Evolutionary conservation across 2,113 vertebrate species (phyloP).

Genomic region (Dipodomys stephensi): DNA sequence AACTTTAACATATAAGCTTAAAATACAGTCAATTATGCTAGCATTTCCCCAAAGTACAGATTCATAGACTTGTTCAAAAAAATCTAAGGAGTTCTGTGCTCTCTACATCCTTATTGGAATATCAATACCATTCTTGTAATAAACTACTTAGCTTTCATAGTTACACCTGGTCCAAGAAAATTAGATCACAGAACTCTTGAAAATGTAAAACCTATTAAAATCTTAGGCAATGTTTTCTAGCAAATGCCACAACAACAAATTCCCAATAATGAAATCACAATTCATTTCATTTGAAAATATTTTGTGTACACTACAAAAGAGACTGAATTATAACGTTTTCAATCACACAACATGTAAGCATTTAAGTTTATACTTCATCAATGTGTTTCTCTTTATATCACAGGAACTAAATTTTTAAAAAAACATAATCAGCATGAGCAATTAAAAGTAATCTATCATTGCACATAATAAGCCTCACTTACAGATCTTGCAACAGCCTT

Average conservation of each 20-base stretch:
- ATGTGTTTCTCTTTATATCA: slow-evolving; percentile 75
- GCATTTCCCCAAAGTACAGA: slow-evolving; percentile 3
- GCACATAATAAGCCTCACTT: slow-evolving; percentile 88
- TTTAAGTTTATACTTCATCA: slow-evolving; percentile 76
- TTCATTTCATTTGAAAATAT: slow-evolving; percentile 69
- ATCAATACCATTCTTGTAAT: neutral
- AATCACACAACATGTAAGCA: slow-evolving; percentile 86
- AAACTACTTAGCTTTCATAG: neutral
- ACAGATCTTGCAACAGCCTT: slow-evolving; percentile 99
- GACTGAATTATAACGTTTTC: slow-evolving; percentile 82
- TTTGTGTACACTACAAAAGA: slow-evolving; percentile 86
- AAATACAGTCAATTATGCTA: neutral
- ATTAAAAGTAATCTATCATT: slow-evolving; percentile 82
- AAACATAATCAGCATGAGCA: slow-evolving; percentile 64
- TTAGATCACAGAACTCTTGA: neutral
- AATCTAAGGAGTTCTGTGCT: neutral
- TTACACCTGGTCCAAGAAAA: neutral
- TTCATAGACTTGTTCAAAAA: neutral
- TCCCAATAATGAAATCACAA: slow-evolving; percentile 20
- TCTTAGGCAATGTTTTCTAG: neutral
- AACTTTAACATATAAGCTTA: neutral
- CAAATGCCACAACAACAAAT: slow-evolving; percentile 40
- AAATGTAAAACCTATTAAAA: slow-evolving; percentile 33
- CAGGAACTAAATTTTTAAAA: slow-evolving; percentile 80
- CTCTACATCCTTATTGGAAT: neutral